Evolutionary conservation across 2,888 invertebrate species (phyloP), one percentile per base, ranked within the genome.

Genomic region (Anthophora plumipes): DNA sequence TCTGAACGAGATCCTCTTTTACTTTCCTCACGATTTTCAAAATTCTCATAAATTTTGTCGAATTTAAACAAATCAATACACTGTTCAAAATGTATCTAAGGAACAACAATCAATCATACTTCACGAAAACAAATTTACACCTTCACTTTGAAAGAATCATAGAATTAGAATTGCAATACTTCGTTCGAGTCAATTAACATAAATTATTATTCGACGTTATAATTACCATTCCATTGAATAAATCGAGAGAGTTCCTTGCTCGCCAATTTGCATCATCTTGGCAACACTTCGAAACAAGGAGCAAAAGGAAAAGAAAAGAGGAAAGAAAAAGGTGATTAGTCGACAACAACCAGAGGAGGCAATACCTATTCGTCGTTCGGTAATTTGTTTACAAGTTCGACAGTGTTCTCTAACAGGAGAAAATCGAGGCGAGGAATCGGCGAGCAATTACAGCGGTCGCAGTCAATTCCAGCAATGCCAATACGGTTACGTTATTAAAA

Each of bases 351-450:
- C 8, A n/a, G n/a, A 50, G 8, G 37, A 25, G 12, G 50, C 12
- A 4, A 31, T 31, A 31, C 2, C 31, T 31, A 31, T 31, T 31
- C 31, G 31, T 31, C 31, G 31, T 31, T 31, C 31, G 25, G 31
- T 43, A 71, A 71, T 71, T 71, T 71, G n/a, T 63, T 52, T 43
- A 46, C 22, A 46, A 37, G 54, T 52, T 20, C 14, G 20, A 50
- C 41, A 9, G 5, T 61, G n/a, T 52, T n/a, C 9, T 22, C 9
- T 22, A 1, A n/a, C 25, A 43, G 2, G 43, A 54, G 20, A 71
- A 63, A 63, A 71, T 63, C 22, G 63, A 48, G 52, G 1, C 14
- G 39, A 22, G 12, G 20, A 12, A 14, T 46, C 55, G 37, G 3
- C 22, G 9, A n/a, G 55, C 39, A 64, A 64, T 46, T 55, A 46